phyloP scores from a whole-genome alignment of 2,797 vertebrate species.

The Todus mexicanus region DNA sequence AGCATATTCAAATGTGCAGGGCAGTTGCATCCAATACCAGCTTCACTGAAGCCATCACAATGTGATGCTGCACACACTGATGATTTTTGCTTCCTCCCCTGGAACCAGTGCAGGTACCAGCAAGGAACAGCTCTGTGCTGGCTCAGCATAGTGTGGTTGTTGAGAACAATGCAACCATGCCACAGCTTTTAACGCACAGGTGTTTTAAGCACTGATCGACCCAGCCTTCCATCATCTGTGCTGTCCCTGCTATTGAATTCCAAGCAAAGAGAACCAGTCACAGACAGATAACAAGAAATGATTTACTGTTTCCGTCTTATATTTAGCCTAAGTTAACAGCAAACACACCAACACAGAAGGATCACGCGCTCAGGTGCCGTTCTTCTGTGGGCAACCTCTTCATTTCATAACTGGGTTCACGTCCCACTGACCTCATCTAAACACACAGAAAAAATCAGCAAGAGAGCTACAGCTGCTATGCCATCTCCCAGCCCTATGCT shows the following conservation, averaged over 20 bases:
- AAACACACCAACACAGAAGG: not conserved
- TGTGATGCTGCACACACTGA: not conserved
- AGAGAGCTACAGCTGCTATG: not conserved
- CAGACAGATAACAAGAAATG: not conserved
- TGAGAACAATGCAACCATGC: not conserved
- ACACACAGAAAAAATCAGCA: not conserved
- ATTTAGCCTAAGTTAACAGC: not conserved
- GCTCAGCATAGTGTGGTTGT: rapidly evolving
- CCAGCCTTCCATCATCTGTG: not conserved
- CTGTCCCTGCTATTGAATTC: not conserved
- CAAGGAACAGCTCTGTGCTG: not conserved
- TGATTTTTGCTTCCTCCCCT: not conserved
- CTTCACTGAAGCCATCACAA: not conserved
- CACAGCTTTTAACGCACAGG: not conserved
- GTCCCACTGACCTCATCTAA: not conserved
- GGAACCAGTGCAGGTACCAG: not conserved
- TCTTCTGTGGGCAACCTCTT: not conserved
- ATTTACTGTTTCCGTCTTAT: not conserved
- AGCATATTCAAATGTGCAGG: not conserved
- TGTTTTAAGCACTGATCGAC: not conserved
- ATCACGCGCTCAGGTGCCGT: not conserved
- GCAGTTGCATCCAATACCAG: not conserved
- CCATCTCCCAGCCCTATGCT: not conserved
- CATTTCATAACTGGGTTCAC: not conserved
- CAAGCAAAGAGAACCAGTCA: not conserved